phyloP scores from a whole-genome alignment of 2,797 vertebrate species.

The Characodon lateralis region DNA sequence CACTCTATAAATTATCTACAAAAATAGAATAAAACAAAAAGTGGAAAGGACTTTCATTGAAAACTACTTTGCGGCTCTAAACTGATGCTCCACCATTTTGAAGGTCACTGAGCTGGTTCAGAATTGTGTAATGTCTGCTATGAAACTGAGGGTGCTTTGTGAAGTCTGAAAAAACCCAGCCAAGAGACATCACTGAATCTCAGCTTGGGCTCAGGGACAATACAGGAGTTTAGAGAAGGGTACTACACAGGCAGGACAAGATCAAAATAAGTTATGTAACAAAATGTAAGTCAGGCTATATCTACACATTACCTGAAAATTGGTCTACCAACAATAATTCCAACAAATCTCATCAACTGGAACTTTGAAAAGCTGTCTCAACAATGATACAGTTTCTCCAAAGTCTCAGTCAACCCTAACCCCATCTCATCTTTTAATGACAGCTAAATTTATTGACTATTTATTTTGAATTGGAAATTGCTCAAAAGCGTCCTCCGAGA shows the following conservation, averaged over 20 bases:
- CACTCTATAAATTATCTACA: neutral
- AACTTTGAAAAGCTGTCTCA: neutral
- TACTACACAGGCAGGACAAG: neutral
- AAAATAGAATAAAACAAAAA: neutral
- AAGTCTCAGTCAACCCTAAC: neutral
- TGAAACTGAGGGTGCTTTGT: conserved; percentile 3
- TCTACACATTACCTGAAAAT: neutral
- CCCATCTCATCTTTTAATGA: neutral
- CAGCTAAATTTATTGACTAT: neutral
- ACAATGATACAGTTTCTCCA: neutral
- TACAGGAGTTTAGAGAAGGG: neutral
- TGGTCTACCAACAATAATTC: neutral
- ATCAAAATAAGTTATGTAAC: neutral
- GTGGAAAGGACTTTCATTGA: too few species aligned
- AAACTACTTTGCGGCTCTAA: neutral
- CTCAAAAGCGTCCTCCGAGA: neutral
- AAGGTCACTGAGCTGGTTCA: neutral
- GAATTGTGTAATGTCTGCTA: conserved; percentile 1
- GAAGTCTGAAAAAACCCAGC: neutral
- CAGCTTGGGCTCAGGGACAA: neutral
- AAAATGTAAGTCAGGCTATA: neutral
- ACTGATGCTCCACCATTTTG: neutral
- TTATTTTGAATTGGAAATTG: neutral
- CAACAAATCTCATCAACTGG: neutral
- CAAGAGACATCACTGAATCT: neutral